These are phyloP conservation scores for Bujurquina vittata DNA, from an alignment of 2,113 vertebrate species.

Conservation along the genomic window DNA sequence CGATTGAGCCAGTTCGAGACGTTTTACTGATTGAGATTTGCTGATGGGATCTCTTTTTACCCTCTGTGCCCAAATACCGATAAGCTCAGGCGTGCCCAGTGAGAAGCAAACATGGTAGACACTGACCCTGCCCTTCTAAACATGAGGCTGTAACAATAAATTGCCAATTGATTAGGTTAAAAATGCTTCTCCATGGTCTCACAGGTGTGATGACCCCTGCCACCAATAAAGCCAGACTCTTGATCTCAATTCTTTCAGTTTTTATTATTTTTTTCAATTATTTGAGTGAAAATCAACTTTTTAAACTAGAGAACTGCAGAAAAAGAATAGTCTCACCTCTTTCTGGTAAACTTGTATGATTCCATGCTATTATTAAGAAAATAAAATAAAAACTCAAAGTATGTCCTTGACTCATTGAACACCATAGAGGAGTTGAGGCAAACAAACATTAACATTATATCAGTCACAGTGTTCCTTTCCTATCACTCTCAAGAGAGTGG, in stretches of 20 bases:
- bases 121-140: not conserved
- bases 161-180: not conserved
- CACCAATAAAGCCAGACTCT: not conserved
- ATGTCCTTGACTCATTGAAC: not conserved
- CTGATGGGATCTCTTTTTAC: not conserved
- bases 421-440: not conserved
- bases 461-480: not conserved
- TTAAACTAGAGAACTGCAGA: not conserved
- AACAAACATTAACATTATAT: slow-evolving; percentile 21
- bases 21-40: not conserved
- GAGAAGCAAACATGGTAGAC: not conserved
- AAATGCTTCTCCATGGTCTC: not conserved
- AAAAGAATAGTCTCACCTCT: not conserved
- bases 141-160: not conserved
- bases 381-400: not conserved
- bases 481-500: not conserved
- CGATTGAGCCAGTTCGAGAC: not conserved
- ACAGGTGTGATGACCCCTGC: not conserved
- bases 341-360: not conserved
- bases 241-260: not conserved
- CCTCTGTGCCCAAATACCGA: not conserved
- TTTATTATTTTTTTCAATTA: not conserved
- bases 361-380: not conserved
- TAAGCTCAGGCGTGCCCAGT: not conserved
- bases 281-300: not conserved